A percentile compares a stretch with the other conserved stretches of the same genome.
These are phyloP conservation scores for Stegostoma tigrinum DNA, from an alignment of 2,113 vertebrate genomes.

Conservation along the genomic window DNA sequence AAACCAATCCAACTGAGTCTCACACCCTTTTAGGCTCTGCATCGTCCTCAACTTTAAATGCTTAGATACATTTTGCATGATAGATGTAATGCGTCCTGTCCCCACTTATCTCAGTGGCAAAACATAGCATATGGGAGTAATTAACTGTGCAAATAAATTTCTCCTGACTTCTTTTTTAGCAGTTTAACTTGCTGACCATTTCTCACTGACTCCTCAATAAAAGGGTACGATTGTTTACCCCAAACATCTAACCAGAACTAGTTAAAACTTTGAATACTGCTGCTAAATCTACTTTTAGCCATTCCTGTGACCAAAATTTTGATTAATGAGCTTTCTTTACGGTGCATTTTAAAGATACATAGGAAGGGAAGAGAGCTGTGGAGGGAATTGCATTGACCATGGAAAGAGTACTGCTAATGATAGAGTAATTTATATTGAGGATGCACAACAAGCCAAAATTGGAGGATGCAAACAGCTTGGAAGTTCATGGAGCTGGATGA, in stretches of 20 bases:
- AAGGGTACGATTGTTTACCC: background rate
- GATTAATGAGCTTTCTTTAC: background rate
- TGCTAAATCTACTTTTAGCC: background rate
- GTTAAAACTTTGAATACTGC: background rate
- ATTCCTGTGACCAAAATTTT: background rate
- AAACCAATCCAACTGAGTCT: background rate
- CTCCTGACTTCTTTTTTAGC: background rate
- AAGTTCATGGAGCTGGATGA: background rate
- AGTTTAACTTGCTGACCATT: background rate
- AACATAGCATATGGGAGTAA: background rate
- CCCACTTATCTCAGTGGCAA: background rate
- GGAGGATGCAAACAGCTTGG: background rate
- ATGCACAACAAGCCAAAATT: background rate
- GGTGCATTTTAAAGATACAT: background rate
- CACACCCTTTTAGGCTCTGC: background rate
- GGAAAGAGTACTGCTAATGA: background rate
- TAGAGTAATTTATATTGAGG: background rate
- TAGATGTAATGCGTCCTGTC: background rate
- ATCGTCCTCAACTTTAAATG: background rate
- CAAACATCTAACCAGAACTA: background rate
- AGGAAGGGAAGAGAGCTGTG: background rate
- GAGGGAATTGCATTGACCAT: background rate
- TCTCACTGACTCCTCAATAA: background rate
- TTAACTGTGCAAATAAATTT: background rate
- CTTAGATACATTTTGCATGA: background rate